These are phyloP conservation scores for Ypsolopha sequella DNA, from an alignment of 2,888 invertebrate species.

Conservation along the genomic window DNA sequence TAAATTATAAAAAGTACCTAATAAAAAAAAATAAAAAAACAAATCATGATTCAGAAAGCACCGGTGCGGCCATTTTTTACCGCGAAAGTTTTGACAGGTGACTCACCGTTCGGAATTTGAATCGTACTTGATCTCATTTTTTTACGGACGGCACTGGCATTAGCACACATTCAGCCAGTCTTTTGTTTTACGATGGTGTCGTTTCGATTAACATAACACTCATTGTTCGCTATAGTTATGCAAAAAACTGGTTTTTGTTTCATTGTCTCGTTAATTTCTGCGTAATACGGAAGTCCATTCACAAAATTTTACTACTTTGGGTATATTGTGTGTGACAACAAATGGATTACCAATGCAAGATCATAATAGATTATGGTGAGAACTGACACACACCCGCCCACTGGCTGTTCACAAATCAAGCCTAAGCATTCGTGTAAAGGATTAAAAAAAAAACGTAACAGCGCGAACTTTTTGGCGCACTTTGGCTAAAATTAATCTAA, in stretches of 20 bases:
- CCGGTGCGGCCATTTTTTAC: constrained; percentile 22
- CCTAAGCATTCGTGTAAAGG: neutral
- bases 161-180: neutral
- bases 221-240: too few species aligned
- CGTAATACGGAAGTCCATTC: too few species aligned
- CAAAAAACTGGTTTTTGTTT: too few species aligned
- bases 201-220: neutral
- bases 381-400: neutral
- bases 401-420: neutral
- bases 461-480: neutral
- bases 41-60: constrained; percentile 16
- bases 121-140: constrained; percentile 8
- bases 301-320: neutral
- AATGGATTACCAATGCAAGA: neutral
- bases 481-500: constrained; percentile 1
- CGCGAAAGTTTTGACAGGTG: constrained; percentile 50
- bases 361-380: neutral
- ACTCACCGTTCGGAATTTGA: constrained; percentile 33
- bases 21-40: constrained; percentile 2
- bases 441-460: neutral
- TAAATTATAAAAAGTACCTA: too few species aligned
- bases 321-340: neutral
- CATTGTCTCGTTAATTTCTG: too few species aligned
- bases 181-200: constrained; percentile 4
- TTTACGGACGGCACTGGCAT: constrained; percentile 4